These are phyloP conservation scores for Hapalemur alaotrensis DNA, from an alignment of 2,797 vertebrate genomes.

Conservation along the genomic window DNA sequence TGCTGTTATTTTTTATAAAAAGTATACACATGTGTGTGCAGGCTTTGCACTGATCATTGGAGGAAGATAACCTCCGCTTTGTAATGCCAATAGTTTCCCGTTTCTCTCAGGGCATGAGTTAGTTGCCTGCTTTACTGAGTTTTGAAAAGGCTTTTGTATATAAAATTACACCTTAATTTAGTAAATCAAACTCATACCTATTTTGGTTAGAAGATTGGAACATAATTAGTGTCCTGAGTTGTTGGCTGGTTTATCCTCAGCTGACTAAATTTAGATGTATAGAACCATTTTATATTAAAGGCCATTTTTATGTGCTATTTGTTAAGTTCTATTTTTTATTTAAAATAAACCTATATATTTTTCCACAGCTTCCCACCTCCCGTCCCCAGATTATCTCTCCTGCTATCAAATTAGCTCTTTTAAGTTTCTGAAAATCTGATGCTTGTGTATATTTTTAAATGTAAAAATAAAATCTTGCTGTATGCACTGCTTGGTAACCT, in stretches of 20 bases:
- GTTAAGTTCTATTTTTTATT: conserved; percentile 33
- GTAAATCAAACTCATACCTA: conserved; percentile 55
- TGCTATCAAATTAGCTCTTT: not conserved
- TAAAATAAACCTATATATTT: conserved; percentile 26
- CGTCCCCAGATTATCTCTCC: not conserved
- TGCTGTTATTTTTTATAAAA: not conserved
- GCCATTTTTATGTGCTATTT: conserved; percentile 41
- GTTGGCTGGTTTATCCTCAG: conserved; percentile 47
- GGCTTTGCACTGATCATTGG: not conserved
- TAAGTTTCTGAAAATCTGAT: conserved; percentile 20
- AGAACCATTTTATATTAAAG: conserved; percentile 39
- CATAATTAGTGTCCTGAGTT: conserved; percentile 67
- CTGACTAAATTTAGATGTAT: conserved; percentile 63
- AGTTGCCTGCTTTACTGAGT: conserved; percentile 17
- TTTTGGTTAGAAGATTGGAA: conserved; percentile 63
- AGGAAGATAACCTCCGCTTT: not conserved
- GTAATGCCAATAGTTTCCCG: conserved; percentile 2
- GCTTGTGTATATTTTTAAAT: not conserved
- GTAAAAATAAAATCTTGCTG: conserved; percentile 37
- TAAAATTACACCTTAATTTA: conserved; percentile 73
- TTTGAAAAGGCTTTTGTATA: conserved; percentile 67
- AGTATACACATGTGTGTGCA: not conserved
- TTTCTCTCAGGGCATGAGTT: conserved; percentile 31
- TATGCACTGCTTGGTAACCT: not conserved
- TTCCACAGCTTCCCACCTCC: not conserved